Percentiles rank a stretch among this genome's conserved stretches.
Evolutionary conservation across 2,797 vertebrate species (phyloP).

Genomic region (Micrastur ruficollis): DNA sequence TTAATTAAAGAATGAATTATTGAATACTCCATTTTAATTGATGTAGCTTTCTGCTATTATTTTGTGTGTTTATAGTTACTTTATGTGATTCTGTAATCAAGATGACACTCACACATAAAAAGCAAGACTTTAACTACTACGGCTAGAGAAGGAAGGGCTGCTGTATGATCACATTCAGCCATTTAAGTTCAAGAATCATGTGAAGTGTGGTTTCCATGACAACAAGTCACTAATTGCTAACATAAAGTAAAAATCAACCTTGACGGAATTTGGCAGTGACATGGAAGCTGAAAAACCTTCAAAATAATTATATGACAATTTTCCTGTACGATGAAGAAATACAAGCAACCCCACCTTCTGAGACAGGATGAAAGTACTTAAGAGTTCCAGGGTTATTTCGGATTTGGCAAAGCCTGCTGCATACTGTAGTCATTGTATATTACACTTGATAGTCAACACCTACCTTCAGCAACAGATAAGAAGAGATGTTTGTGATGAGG

Average conservation of each 20-base stretch:
- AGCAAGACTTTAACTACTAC: constrained; percentile 38
- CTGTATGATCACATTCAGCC: constrained; percentile 70
- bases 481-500: constrained; percentile 12
- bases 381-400: constrained; percentile 33
- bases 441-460: constrained; percentile 37
- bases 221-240: constrained; percentile 78
- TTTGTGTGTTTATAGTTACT: constrained; percentile 75
- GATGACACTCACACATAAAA: constrained; percentile 43
- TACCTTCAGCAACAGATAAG: constrained; percentile 39
- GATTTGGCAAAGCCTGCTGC: constrained; percentile 16
- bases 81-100: constrained; percentile 71
- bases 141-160: constrained; percentile 34
- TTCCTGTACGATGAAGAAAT: constrained; percentile 30
- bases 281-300: constrained; percentile 42
- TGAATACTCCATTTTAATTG: constrained; percentile 75
- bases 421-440: background rate
- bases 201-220: constrained; percentile 77
- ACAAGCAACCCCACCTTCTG: constrained; percentile 13
- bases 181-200: constrained; percentile 77
- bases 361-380: background rate
- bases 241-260: constrained; percentile 75
- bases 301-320: constrained; percentile 45
- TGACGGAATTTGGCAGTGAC: constrained; percentile 65
- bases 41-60: constrained; percentile 67
- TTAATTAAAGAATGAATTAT: constrained; percentile 81